Evolutionary conservation across 1,140 invertebrate genomes (phyloP), one percentile per base, ranked within the genome.

Genomic region (Sycophila sp.): DNA sequence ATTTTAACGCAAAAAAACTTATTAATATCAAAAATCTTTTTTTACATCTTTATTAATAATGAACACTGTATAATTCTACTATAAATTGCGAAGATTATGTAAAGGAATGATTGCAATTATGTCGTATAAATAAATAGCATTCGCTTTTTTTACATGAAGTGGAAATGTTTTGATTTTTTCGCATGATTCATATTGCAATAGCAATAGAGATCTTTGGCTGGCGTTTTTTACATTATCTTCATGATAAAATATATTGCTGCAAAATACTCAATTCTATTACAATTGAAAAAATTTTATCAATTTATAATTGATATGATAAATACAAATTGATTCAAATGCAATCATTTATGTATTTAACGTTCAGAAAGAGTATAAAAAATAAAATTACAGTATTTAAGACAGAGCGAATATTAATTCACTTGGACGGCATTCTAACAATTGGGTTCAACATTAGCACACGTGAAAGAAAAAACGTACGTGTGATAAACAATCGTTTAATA

Each of bases 51-150:
- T 38, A 22, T n/a, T 28, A 8, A n/a, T 30, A 17, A 22, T 45
- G 11, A 60, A 62, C 34, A 56, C 13, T 56, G 17, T 63, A 55
- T 45, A 62, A 45, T 38, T 49, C 7, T 49, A 47, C 30, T 5
- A 40, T n/a, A 53, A 40, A 58, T 19, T 55, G 47, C 17, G 58
- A 70, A 63, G 8, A 47, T 56, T 60, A 8, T 56, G 38, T 63
- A 19, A 60, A 42, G 17, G 15, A 47, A 55, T 17, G 17, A 11
- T 63, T n/a, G n/a, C n/a, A n/a, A n/a, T n/a, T n/a, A 70, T 47
- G 53, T 10, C 49, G 28, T 64, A 22, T 65, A 63, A 71, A 71
- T 71, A 71, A 69, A 71, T 58, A 71, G 36, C 17, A 45, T 69
- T 69, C 36, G 32, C 64, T n/a, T n/a, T 42, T 36, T 63, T 58